A percentile compares a stretch with the other conserved stretches of the same genome.
phyloP scores from a whole-genome alignment of 2,113 vertebrate species.

The Dipodomys merriami region DNA sequence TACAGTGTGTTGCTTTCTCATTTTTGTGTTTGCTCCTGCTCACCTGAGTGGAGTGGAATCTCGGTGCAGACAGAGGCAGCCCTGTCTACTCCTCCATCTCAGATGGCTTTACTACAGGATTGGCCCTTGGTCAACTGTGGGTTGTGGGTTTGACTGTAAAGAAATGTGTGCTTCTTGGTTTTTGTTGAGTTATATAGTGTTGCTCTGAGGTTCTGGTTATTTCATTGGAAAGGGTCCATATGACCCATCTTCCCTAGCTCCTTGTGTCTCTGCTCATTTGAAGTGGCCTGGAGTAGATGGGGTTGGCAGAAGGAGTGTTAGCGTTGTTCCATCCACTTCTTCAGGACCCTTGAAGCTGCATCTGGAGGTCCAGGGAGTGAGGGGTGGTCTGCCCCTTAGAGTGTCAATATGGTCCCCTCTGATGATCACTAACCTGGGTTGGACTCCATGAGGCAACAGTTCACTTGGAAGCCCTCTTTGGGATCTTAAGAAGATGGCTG shows the following conservation, averaged over 20 bases:
- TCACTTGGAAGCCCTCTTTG: background rate
- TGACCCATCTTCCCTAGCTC: background rate
- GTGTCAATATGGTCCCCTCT: background rate
- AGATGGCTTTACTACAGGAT: background rate
- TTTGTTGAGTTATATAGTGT: background rate
- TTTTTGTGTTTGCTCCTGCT: background rate
- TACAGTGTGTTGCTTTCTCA: too few species aligned
- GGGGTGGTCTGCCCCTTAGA: background rate
- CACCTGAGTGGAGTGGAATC: background rate
- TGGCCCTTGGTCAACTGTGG: background rate
- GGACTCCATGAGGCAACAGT: background rate
- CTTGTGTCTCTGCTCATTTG: background rate
- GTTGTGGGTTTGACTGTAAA: background rate
- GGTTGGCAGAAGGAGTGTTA: background rate
- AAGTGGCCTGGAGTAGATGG: background rate
- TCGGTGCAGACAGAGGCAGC: background rate
- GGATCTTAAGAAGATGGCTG: background rate
- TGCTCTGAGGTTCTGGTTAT: background rate
- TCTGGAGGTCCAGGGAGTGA: background rate
- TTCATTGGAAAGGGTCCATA: background rate
- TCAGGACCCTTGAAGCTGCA: background rate
- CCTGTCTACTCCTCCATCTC: background rate
- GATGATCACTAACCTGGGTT: too few species aligned
- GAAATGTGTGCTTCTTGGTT: background rate
- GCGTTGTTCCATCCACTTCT: too few species aligned